Conservation (phyloP, 1,140 invertebrate genomes). For the Delia radicum region DNA sequence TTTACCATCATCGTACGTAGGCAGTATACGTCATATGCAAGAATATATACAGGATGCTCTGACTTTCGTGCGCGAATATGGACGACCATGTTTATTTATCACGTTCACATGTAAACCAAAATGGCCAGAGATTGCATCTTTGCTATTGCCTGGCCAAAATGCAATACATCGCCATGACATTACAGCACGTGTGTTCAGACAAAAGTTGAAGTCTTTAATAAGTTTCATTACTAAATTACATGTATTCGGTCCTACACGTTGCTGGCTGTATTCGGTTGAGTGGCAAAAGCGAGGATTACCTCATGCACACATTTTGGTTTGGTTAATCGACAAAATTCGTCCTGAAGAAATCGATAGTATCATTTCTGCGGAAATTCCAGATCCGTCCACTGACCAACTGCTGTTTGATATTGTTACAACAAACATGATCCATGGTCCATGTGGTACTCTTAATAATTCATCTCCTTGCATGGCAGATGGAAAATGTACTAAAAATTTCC, state of each 20-base stretch:
- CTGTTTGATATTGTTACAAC: constrained; percentile 37
- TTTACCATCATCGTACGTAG: constrained; percentile 10
- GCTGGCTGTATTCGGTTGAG: too few species aligned
- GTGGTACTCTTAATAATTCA: constrained; percentile 40
- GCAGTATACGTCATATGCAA: constrained; percentile 53
- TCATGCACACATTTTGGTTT: constrained; percentile 27
- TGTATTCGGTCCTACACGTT: constrained; percentile 39
- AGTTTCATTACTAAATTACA: constrained; percentile 36
- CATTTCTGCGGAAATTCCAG: constrained; percentile 45
- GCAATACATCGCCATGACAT: constrained; percentile 33
- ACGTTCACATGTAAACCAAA: constrained; percentile 44
- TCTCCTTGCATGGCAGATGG: constrained; percentile 53
- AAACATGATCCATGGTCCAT: constrained; percentile 62
- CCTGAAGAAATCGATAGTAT: constrained; percentile 57
- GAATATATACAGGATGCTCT: constrained; percentile 56
- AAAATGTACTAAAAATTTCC: constrained; percentile 37
- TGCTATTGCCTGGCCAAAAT: constrained; percentile 46
- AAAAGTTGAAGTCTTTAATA: constrained; percentile 54
- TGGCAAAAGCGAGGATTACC: constrained; percentile 56
- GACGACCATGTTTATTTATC: constrained; percentile 53
- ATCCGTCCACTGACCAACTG: constrained; percentile 51
- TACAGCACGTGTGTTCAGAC: not conserved
- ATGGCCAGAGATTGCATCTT: constrained; percentile 54
- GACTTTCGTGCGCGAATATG: constrained; percentile 53
- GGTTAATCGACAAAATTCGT: constrained; percentile 25